A percentile compares a stretch with the other conserved stretches of the same genome.
Evolutionary conservation across 2,797 vertebrate species (phyloP).

Genomic region (Dermochelys coriacea): DNA sequence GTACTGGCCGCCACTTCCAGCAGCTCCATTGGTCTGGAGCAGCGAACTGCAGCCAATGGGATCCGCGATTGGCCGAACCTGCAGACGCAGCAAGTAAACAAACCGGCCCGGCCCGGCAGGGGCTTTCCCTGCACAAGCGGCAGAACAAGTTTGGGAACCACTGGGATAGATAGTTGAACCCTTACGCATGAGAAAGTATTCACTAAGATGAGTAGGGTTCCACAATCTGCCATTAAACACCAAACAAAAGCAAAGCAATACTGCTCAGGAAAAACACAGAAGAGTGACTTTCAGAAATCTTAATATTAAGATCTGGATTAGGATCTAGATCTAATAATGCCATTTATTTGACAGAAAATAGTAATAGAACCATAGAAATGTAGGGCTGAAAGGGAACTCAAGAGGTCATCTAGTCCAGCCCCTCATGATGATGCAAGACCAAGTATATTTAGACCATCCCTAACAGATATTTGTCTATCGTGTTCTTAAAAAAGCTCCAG

Average conservation of each 20-base stretch:
- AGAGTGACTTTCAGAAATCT: background rate
- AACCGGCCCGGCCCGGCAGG: too few species aligned
- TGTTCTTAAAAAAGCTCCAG: background rate
- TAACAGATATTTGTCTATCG: background rate
- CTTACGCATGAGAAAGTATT: background rate
- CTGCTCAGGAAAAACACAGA: background rate
- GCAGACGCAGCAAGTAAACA: too few species aligned
- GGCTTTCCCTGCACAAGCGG: too few species aligned
- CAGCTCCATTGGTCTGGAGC: too few species aligned
- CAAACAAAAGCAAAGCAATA: background rate
- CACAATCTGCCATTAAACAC: background rate
- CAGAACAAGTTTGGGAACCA: too few species aligned
- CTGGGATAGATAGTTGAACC: background rate
- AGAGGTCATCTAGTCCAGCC: background rate
- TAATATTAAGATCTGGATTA: background rate
- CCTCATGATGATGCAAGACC: background rate
- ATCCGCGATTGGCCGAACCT: too few species aligned
- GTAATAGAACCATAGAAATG: background rate
- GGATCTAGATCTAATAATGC: background rate
- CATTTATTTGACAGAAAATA: background rate
- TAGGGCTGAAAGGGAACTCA: background rate
- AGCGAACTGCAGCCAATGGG: too few species aligned
- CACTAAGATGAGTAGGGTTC: fast-evolving
- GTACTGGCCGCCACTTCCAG: too few species aligned
- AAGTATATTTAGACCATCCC: background rate